Evolutionary conservation across 2,888 invertebrate genomes (phyloP), one percentile per base, ranked within the genome.

Genomic region (Cordylochernes scorpioides): DNA sequence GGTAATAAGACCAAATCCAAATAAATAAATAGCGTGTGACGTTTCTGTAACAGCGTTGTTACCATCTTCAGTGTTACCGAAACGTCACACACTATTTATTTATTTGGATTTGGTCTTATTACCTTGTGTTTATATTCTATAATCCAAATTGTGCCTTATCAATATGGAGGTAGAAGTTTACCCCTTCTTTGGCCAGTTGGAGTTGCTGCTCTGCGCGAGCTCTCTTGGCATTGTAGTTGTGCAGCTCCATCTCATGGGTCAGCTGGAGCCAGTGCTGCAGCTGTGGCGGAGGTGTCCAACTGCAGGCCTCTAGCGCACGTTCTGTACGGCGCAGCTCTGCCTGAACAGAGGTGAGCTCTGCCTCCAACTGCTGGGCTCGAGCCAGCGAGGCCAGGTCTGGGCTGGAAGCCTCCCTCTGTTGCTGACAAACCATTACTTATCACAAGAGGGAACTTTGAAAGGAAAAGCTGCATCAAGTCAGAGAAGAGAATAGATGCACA

Each of bases 241-340:
- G 67, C 55, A 80, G 74, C 56, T 97, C 94, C 34, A 84, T 63
- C 59, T 97, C 94, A 54, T 91, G 82, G 0, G 91, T 94, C 29
- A 84, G 59, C 50, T 94, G 86, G 10, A 97, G 58, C 82, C 91
- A 88, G 40, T 77, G 73, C 49, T 91, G 91, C 5, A 94, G 59
- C 3, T 75, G 75, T 2, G 67, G 61, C 0, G 84, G 80, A 2
- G 86, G 78, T 15, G 74, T 67, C 75, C 78, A 80, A 50, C 75
- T 77, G 32, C 74, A 63, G 50, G 77, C 77, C 45, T 80, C 77
- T 22, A 84, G 57, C 55, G 84, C 82, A 31, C 73, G 74, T 54
- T 86, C 84, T 0, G 84, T 78, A 9, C 80, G 63, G 42, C 72
- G 69, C 15, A 86, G 58, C 21, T 45, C 41, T 17, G 42, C 39